Conservation (phyloP, 2,113 vertebrate genomes). For the Probosciger aterrimus region DNA sequence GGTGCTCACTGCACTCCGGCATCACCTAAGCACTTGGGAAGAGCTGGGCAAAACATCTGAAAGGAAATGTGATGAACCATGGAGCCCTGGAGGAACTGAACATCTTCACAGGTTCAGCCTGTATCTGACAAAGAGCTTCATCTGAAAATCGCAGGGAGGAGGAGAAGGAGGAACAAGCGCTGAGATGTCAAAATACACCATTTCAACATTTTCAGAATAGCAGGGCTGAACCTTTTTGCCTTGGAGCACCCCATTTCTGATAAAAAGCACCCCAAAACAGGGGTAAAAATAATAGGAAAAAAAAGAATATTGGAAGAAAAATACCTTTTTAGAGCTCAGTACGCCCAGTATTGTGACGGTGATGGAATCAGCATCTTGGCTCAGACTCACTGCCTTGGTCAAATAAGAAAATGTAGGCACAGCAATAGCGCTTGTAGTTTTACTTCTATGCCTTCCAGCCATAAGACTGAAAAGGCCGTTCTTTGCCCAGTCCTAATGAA, state of each 20-base stretch:
- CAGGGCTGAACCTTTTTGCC: not conserved
- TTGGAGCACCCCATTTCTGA: not conserved
- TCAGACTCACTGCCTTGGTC: not conserved
- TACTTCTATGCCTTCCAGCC: not conserved
- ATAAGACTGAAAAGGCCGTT: not conserved
- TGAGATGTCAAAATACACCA: not conserved
- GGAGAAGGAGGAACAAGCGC: not conserved
- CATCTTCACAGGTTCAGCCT: not conserved
- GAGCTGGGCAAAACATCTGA: not conserved
- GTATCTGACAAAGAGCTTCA: not conserved
- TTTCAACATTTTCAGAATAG: not conserved
- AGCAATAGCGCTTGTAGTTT: not conserved
- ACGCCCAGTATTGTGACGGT: not conserved
- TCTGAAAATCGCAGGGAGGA: not conserved
- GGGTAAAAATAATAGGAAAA: not conserved
- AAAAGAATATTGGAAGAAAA: not conserved
- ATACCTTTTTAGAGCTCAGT: not conserved
- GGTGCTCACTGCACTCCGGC: accelerated
- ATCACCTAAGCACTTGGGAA: not conserved
- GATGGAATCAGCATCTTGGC: not conserved
- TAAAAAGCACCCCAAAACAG: not conserved
- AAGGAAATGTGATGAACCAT: not conserved
- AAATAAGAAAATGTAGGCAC: not conserved
- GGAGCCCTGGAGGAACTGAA: not conserved
- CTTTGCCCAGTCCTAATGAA: not conserved